Percentiles rank a stretch among this genome's conserved stretches.
phyloP scores from a whole-genome alignment of 1,140 invertebrate species.

The Tetraneura akinire region DNA sequence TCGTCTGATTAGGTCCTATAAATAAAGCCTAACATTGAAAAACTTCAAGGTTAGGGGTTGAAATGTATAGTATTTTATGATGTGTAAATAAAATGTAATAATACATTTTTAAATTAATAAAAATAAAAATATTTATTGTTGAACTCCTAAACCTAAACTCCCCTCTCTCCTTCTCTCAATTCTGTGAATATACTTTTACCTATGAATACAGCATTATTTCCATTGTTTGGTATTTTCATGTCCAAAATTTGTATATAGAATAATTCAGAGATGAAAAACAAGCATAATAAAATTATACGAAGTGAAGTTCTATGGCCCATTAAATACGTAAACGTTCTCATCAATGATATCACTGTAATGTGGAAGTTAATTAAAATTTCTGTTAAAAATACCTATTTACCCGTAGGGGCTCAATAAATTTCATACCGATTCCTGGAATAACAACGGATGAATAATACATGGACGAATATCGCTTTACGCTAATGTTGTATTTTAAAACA shows the following conservation, averaged over 20 bases:
- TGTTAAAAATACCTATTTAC: neutral
- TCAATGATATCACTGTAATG: constrained; percentile 39
- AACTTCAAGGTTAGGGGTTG: no score
- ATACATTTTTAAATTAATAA: no score
- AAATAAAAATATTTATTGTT: no score
- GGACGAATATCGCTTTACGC: neutral
- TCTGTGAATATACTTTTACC: neutral
- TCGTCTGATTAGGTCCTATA: no score
- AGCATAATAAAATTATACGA: constrained; percentile 7
- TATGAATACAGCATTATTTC: constrained; percentile 1
- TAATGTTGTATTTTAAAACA: neutral
- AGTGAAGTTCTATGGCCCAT: neutral
- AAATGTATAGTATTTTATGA: no score
- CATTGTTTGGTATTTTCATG: constrained; percentile 37
- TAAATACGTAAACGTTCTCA: constrained; percentile 35
- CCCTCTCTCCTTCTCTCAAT: no score
- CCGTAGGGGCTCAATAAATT: neutral
- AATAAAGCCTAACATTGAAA: no score
- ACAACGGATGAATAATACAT: constrained; percentile 37
- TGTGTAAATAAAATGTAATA: no score
- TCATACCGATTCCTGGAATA: constrained; percentile 29
- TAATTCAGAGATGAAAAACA: constrained; percentile 43
- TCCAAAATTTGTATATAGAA: constrained; percentile 27
- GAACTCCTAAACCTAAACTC: no score
- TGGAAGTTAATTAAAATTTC: no score